Base-by-base conservation (phyloP, 2,113 vertebrate species). In the Callopanchax toddi region DNA sequence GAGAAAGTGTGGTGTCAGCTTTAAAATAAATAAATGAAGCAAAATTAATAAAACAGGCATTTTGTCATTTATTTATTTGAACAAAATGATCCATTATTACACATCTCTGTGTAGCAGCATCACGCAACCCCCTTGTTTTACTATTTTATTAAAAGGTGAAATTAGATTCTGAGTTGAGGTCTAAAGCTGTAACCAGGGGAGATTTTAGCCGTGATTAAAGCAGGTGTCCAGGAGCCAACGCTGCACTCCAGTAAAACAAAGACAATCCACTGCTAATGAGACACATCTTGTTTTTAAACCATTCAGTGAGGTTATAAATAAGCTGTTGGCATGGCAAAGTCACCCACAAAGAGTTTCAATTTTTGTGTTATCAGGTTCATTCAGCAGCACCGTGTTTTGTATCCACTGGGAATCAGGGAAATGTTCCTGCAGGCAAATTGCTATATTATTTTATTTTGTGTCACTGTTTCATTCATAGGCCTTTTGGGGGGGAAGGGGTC, bases 261-360 rank as follows among this genome's bases (percentile, higher is more conserved):
- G 45, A 54, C 54, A 50, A 39, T 68, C 37, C 22, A 18, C 0
- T 23, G 12, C 5, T 15, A 23, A 23, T 23, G 45, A 48, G 45
- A 25, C 12, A 23, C 21, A 25, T 15, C 45, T 22, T 22, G 44
- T 12, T 46, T 15, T 23, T 48, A 48, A 48, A 48, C 13, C 39
- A 42, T n/a, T 42, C 11, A 42, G 26, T 40, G 52, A 32, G 68
- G 37, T 23, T 63, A 67, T 21, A 67, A 65, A 63, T 67, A 66
- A 45, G 25, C 10, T 11, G 22, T 57, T 64, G 60, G 61, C 59
- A 54, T 57, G 53, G 50, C 29, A 39, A 63, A 68, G 32, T 21
- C 52, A 61, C 49, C 42, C 21, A 56, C 22, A 29, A 48, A 16
- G 71, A 61, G 48, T 46, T 55, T 20, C 7, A n/a, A n/a, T n/a